A percentile compares a stretch with the other conserved stretches of the same genome.
Conservation (phyloP, 1,140 invertebrate species). For the Drosophila kurseongensis region DNA sequence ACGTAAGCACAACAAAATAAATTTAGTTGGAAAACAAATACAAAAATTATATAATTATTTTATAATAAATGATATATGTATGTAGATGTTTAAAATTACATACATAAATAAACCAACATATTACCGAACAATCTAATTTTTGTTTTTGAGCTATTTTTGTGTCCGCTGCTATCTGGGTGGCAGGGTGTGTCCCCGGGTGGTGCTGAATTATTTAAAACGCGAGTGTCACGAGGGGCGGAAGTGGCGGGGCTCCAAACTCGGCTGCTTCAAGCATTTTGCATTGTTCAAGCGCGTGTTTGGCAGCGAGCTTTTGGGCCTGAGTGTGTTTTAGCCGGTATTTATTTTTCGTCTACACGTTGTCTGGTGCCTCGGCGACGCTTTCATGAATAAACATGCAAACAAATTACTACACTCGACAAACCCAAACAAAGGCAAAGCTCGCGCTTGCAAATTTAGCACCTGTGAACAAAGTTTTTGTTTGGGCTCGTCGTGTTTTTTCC, state of each 20-base stretch:
- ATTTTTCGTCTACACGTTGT: constrained; percentile 69
- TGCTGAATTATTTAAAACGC: constrained; percentile 68
- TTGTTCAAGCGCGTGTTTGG: constrained; percentile 32
- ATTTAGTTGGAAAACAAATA: too few species aligned
- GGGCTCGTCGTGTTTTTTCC: constrained; percentile 11
- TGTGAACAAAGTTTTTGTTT: constrained; percentile 35
- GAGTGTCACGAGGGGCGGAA: not conserved
- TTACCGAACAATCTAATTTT: not conserved
- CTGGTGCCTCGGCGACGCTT: constrained; percentile 46
- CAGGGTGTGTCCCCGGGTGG: constrained; percentile 8
- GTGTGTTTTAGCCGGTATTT: constrained; percentile 49
- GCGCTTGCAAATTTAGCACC: constrained; percentile 47
- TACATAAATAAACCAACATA: too few species aligned
- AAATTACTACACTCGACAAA: constrained; percentile 65
- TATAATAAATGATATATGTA: too few species aligned
- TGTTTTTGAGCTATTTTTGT: not conserved
- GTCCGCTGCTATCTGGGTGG: not conserved
- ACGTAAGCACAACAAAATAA: too few species aligned
- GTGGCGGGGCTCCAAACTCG: constrained; percentile 19
- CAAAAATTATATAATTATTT: too few species aligned
- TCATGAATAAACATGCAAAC: constrained; percentile 70
- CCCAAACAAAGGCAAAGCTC: constrained; percentile 40
- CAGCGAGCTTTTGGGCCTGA: constrained; percentile 3
- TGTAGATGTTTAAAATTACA: too few species aligned
- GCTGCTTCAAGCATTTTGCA: constrained; percentile 38